phyloP scores from a whole-genome alignment of 1,140 invertebrate species.

The Ceratitis capitata region DNA sequence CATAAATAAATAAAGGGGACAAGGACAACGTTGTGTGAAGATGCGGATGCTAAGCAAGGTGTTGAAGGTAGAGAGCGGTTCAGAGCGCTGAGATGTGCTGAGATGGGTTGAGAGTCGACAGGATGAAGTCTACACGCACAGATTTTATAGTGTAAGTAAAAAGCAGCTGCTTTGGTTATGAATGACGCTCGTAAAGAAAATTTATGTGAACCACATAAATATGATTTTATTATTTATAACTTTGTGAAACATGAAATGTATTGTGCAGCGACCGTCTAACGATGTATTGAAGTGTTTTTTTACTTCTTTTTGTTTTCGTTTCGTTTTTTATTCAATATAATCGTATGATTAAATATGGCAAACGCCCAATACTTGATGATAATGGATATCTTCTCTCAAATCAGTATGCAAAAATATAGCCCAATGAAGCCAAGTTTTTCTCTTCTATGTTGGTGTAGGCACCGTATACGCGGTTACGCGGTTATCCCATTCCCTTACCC shows the following conservation, averaged over 20 bases:
- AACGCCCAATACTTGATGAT: too few relatives aligned
- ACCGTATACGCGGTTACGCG: too few relatives aligned
- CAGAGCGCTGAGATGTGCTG: too few relatives aligned
- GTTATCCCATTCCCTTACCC: too few relatives aligned
- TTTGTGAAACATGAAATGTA: background rate
- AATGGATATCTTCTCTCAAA: too few relatives aligned
- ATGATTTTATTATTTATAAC: conserved; percentile 36
- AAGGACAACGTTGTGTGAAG: background rate
- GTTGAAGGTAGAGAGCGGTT: background rate
- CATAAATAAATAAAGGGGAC: background rate
- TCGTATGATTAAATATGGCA: too few relatives aligned
- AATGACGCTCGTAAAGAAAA: conserved; percentile 31
- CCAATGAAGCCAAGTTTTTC: too few relatives aligned
- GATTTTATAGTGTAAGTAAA: background rate
- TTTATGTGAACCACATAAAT: conserved; percentile 34
- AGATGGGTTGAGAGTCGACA: too few relatives aligned
- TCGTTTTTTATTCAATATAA: too few relatives aligned
- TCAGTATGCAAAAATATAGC: too few relatives aligned
- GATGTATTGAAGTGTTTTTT: background rate
- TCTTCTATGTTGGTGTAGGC: too few relatives aligned
- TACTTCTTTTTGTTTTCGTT: too few relatives aligned
- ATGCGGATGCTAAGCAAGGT: background rate
- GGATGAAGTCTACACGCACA: background rate
- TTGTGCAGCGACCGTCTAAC: background rate
- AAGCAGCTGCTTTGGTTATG: background rate